Percentiles rank a stretch among this genome's conserved stretches.
Conservation (phyloP, 2,888 invertebrate species). For the Trissonchulus latispiculum region DNA sequence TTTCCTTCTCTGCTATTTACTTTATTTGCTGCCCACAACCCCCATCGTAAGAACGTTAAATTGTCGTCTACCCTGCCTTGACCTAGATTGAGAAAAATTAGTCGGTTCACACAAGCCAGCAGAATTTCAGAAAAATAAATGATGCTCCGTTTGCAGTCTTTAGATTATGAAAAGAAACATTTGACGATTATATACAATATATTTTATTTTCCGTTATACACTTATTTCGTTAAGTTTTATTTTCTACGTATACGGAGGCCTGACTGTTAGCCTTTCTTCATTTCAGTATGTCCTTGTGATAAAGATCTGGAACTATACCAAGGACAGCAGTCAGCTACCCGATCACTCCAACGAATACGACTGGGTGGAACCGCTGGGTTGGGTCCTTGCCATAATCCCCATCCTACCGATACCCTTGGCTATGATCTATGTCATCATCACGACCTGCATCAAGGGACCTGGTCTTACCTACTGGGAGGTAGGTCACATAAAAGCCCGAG, state of each 20-base stretch:
- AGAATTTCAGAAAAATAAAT: too few relatives aligned
- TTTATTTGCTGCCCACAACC: slow-evolving; percentile 38
- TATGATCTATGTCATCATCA: slow-evolving; percentile 33
- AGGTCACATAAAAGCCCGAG: background rate
- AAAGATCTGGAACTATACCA: slow-evolving; percentile 35
- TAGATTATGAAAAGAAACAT: too few relatives aligned
- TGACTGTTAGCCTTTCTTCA: too few relatives aligned
- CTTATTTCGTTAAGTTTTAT: too few relatives aligned
- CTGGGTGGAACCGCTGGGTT: slow-evolving; percentile 37
- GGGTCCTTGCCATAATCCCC: slow-evolving; percentile 37
- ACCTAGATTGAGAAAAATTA: too few relatives aligned
- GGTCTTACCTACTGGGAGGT: slow-evolving; percentile 18
- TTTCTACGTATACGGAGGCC: too few relatives aligned
- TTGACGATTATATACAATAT: too few relatives aligned
- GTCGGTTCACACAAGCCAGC: too few relatives aligned
- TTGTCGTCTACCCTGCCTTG: too few relatives aligned
- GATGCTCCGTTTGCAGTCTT: too few relatives aligned
- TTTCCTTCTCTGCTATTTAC: slow-evolving; percentile 35
- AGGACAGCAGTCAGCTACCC: slow-evolving; percentile 33
- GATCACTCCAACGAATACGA: slow-evolving; percentile 12
- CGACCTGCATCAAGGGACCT: slow-evolving; percentile 28
- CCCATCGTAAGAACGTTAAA: slow-evolving; percentile 35
- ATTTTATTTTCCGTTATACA: too few relatives aligned
- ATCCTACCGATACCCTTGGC: slow-evolving; percentile 40
- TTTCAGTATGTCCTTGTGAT: slow-evolving; percentile 35